Percentiles rank a stretch among this genome's conserved stretches.
Conservation (phyloP, 2,888 invertebrate species). For the Diadegma fenestrale region DNA sequence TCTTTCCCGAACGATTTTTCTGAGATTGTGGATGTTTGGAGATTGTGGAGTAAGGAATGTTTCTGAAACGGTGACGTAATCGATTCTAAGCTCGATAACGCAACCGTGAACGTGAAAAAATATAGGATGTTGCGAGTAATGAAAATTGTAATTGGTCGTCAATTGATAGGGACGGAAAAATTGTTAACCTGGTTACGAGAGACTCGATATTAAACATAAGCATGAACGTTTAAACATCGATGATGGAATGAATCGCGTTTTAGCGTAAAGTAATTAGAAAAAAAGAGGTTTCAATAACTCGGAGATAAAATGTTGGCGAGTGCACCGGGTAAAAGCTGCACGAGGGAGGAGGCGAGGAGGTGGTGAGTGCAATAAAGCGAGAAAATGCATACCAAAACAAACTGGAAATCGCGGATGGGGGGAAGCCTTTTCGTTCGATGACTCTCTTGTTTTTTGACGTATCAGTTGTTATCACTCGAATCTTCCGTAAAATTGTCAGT, state of each 20-base stretch:
- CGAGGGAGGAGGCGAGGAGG: not conserved
- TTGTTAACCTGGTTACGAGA: slow-evolving; percentile 21
- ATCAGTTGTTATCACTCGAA: slow-evolving; percentile 53
- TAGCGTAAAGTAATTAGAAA: slow-evolving; percentile 21
- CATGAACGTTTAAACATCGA: not conserved
- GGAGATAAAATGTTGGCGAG: slow-evolving; percentile 35
- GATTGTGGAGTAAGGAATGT: slow-evolving; percentile 39
- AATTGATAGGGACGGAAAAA: not conserved
- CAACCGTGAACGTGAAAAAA: slow-evolving; percentile 33
- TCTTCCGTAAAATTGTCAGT: slow-evolving; percentile 40
- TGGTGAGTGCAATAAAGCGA: slow-evolving; percentile 46
- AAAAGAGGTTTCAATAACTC: slow-evolving; percentile 22
- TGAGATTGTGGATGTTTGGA: not conserved
- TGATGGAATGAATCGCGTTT: not conserved
- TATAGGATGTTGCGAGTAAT: not conserved
- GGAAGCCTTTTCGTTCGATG: slow-evolving; percentile 43
- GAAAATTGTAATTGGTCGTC: slow-evolving; percentile 1
- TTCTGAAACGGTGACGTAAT: slow-evolving; percentile 58
- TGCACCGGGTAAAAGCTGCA: slow-evolving; percentile 23
- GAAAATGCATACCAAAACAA: slow-evolving; percentile 70
- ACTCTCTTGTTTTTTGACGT: slow-evolving; percentile 39
- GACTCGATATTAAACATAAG: not conserved
- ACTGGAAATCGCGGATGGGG: slow-evolving; percentile 52
- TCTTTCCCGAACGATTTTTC: not conserved
- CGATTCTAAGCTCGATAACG: slow-evolving; percentile 32